A percentile compares a stretch with the other conserved stretches of the same genome.
phyloP scores from a whole-genome alignment of 2,113 vertebrate species.

The Takifugu flavidus region DNA sequence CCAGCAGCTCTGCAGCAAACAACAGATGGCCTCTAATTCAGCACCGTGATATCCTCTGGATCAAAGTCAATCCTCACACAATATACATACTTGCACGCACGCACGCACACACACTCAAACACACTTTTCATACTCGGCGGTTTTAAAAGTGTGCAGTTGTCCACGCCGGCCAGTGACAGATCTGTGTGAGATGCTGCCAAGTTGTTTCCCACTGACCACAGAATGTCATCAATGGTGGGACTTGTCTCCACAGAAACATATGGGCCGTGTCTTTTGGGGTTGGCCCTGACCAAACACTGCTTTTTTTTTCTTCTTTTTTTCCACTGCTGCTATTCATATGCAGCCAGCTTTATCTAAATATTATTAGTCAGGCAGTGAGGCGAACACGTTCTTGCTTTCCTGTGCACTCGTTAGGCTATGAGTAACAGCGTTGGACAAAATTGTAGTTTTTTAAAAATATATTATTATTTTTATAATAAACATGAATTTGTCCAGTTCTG shows the following conservation, averaged over 20 bases:
- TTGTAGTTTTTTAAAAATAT: not conserved
- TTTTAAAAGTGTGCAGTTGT: conserved; percentile 45
- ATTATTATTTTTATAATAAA: not conserved
- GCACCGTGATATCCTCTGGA: conserved; percentile 49
- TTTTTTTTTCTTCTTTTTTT: conserved; percentile 2
- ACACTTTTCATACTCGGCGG: conserved; percentile 15
- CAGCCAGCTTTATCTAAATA: conserved; percentile 2
- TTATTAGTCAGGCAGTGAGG: not conserved
- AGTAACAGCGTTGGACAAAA: conserved; percentile 23
- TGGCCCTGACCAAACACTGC: conserved; percentile 24
- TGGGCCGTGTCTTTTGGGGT: conserved; percentile 43
- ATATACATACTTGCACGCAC: conserved; percentile 24
- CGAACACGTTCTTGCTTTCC: not conserved
- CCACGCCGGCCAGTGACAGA: conserved; percentile 43
- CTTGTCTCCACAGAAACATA: conserved; percentile 54
- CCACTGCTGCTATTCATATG: conserved; percentile 17
- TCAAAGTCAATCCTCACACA: conserved; percentile 38
- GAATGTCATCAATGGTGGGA: conserved; percentile 51
- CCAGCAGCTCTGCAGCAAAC: conserved; percentile 52
- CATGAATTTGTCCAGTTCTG: no score
- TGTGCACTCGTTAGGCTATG: no score
- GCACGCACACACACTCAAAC: conserved; percentile 7
- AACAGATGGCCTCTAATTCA: conserved; percentile 62
- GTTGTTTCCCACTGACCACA: conserved; percentile 50
- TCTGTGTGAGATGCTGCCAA: conserved; percentile 58